Evolutionary conservation across 2,113 vertebrate species (phyloP), one percentile per base, ranked within the genome.

Genomic region (Stegostoma tigrinum): DNA sequence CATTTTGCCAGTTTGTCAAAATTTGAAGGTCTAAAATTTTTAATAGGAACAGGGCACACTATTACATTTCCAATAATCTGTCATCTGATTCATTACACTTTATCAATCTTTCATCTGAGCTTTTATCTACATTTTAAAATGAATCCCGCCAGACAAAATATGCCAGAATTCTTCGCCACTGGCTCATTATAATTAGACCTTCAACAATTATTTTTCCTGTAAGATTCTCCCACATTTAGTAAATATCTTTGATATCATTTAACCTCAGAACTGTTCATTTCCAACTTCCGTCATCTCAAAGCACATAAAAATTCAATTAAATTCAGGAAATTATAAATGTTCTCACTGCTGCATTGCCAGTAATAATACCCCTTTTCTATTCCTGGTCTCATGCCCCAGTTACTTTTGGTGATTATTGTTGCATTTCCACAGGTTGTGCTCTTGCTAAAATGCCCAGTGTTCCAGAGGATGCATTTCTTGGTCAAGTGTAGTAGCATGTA

Each of bases 271-370:
- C 52, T 17, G 55, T 55, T 90, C 52, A 90, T 90, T 27, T 52
- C 14, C 27, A 4, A 55, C 14, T 61, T 64, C 87, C 87, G 1
- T 90, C 48, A 90, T n/a, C 87, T 90, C 87, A 64, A 90, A 61
- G 30, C 55, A n/a, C 87, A 64, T 90, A n/a, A 64, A 30, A 90
- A 64, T 90, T 15, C 87, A 90, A 90, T 90, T 90, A 90, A n/a
- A n/a, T 90, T 34, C 55, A 90, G 87, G 55, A 61, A 89, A 89
- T 48, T 89, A 52, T 30, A 64, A 61, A 61, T 90, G n/a, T 64
- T 90, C 87, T 90, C 30, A 5, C 15, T 90, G 87, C 87, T 61
- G 14, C 27, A n/a, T 90, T 90, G 87, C 87, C 52, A 90, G 21
- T 61, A 90, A 64, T 90, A 61, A 90, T 15, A 64, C n/a, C 30